Evolutionary conservation across 2,113 vertebrate genomes (phyloP), one percentile per base, ranked within the genome.

Genomic region (Rhegmatorhina hoffmannsi): DNA sequence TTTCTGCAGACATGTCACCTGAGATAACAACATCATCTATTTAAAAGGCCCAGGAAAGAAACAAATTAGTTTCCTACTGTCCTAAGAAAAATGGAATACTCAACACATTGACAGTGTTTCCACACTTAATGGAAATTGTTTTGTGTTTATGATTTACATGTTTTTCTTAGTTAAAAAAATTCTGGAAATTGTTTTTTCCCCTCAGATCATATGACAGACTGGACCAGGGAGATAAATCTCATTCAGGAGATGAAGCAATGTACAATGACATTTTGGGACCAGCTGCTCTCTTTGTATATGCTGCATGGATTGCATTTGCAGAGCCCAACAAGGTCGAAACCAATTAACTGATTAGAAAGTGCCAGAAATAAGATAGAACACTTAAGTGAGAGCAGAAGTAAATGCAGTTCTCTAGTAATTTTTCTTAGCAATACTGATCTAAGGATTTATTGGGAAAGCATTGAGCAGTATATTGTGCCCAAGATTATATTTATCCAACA

Each of bases 11-110:
- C 85, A 75, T 82, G 90, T 94, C 87, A 96, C 89, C 86, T 85
- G 88, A 90, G 90, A 96, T 89, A 96, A 97, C 97, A 94, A 91
- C 59, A 97, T 90, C 88, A 95, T 95, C 91, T 97, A 89, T 97
- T 97, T 97, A 95, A 96, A 36, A 52, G 92, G 93, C 92, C 89
- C 68, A 67, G 66, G 63, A 85, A 95, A 85, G 84, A 94, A 76
- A 95, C 84, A 83, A 86, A 63, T 95, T 96, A 70, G 64, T 93
- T 96, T 94, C 59, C 38, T 18, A 64, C 59, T n/a, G 55, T 77
- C 60, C 76, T 59, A 77, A 89, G 88, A 74, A 95, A 84, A 74
- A 74, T 55, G 59, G 68, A 93, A 43, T 86, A 84, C 84, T 94
- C 68, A 63, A 72, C 52, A 52, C 58, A 83, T 94, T 64, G 23